Evolutionary conservation across 2,113 vertebrate genomes (phyloP).

Genomic region (Caloenas nicobarica): DNA sequence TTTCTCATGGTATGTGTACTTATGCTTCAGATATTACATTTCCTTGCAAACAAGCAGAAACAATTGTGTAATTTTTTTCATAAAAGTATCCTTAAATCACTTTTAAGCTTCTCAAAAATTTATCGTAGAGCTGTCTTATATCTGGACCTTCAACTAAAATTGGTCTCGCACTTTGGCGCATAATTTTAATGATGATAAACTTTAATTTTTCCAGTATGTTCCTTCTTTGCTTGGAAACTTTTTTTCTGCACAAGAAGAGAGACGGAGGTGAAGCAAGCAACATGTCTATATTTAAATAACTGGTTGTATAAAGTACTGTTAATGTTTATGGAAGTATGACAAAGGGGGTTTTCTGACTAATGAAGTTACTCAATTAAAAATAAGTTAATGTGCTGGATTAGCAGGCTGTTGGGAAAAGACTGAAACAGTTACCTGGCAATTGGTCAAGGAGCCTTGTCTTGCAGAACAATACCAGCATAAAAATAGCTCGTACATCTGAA

Average conservation of each 20-base stretch:
- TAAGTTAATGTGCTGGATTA: slow-evolving; percentile 53
- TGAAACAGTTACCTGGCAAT: slow-evolving; percentile 58
- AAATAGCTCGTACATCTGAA: slow-evolving; percentile 70
- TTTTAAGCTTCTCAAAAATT: background rate
- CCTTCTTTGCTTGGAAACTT: background rate
- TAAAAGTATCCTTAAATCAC: background rate
- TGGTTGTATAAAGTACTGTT: slow-evolving; percentile 15
- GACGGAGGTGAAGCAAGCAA: background rate
- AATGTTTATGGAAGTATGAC: background rate
- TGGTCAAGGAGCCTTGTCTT: slow-evolving; percentile 64
- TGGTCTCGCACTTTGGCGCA: background rate
- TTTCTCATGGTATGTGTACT: background rate
- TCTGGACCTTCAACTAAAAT: background rate
- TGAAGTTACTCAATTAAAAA: slow-evolving; percentile 68
- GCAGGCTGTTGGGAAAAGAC: slow-evolving; percentile 19
- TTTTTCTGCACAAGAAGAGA: background rate
- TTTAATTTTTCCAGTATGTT: background rate
- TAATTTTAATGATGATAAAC: background rate
- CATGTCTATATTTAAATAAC: background rate
- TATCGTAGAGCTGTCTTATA: background rate
- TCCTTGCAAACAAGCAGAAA: background rate
- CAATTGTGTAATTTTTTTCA: background rate
- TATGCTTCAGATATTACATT: background rate
- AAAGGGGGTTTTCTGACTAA: slow-evolving; percentile 56
- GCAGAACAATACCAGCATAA: slow-evolving; percentile 67